Base-by-base conservation (phyloP, 2,113 vertebrate genomes). In the Leucopsar rothschildi region DNA sequence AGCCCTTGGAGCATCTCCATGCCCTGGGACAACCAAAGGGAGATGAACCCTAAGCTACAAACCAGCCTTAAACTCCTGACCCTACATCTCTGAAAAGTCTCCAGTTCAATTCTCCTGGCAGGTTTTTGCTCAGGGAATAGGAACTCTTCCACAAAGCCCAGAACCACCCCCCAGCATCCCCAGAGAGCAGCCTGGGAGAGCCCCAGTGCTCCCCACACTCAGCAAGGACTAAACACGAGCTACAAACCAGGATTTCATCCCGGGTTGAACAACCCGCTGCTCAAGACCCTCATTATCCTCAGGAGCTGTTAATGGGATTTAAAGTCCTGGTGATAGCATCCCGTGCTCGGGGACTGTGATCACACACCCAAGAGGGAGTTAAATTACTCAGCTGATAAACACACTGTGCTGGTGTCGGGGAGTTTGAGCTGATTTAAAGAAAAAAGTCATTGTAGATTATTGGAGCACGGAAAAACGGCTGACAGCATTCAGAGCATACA, bases 251-350 rank as follows among this genome's bases (percentile, higher is more conserved):
- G 33, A 45, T 45, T 77, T 84, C 52, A 35, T 22, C 57, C 28
- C 29, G 49, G 78, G 47, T 23, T 68, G 37, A 91, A 59, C 40
- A 89, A 61, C 14, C 21, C 6, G 2, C 47, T 91, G 87, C 82
- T 59, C 28, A 84, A 75, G 56, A 84, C 39, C 69, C 91, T 93
- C 57, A 57, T 96, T 96, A 96, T 65, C 82, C 33, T 47, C 31
- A 57, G 84, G 78, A 79, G 50, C 37, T 57, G 72, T 59, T 95
- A 95, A 93, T 73, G 83, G 57, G 49, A 31, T 50, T 72, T 71
- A 64, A 92, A 79, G 40, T 91, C 71, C 80, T n/a, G 61, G 60
- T 20, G 71, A 27, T 15, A 42, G 49, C 93, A 47, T 52, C 63
- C 28, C 33, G 2, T 44, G 86, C 64, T 78, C 49, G 29, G 60